Base-by-base conservation (phyloP, 2,797 vertebrate species). In the Onychomys arenicola region DNA sequence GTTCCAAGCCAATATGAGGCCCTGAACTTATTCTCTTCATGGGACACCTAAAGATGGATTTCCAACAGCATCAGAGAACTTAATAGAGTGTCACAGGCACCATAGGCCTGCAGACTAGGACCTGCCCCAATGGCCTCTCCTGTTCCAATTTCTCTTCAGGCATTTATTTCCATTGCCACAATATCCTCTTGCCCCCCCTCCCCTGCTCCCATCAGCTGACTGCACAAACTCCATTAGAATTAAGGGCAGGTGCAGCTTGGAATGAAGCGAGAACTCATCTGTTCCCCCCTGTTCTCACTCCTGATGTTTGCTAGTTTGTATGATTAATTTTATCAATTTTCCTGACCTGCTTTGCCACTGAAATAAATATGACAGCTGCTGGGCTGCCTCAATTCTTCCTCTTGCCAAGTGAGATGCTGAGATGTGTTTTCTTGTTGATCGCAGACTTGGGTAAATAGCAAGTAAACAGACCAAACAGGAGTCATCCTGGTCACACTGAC, bases 261-360 rank as follows among this genome's bases (percentile, higher is more conserved):
- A 94, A 95, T 97, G 98, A 97, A 96, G 98, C 97, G 94, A 95
- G 97, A 97, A 95, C 98, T 98, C 97, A 97, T 98, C 98, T 97
- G 97, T 75, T 88, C 98, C 96, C 95, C 19, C 97, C 96, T 93
- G 14, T 90, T 93, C 97, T 98, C 98, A 94, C 97, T 98, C 98
- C 98, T 78, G 96, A 98, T 98, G 98, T 98, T 98, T 98, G 98
- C 98, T 98, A 97, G 98, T 99, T 98, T 98, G 98, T 98, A 98
- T 99, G 98, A 98, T 98, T 98, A 98, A 98, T 98, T 98, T 98
- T 98, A 98, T 98, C 98, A 98, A 98, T 98, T 99, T 98, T 98
- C 98, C 98, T 98, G 98, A 98, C 98, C 98, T 98, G 98, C 98
- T 98, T 98, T 98, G 98, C 98, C 98, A 98, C 98, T 96, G 98